A percentile compares a stretch with the other conserved stretches of the same genome.
These are phyloP conservation scores for Watsonalla binaria DNA, from an alignment of 2,888 invertebrate species.

Conservation along the genomic window DNA sequence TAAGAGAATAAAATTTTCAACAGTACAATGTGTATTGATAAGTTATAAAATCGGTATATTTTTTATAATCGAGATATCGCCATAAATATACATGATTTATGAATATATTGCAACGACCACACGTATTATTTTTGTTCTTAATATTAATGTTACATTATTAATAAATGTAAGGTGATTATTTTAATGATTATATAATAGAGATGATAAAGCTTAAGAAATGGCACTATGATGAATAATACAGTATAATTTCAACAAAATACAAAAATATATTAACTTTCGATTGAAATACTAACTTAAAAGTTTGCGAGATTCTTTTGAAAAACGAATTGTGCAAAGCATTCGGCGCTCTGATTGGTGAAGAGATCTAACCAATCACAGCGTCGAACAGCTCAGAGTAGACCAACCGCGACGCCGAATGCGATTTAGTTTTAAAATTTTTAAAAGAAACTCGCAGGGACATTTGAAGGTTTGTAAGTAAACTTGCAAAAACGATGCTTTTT, in stretches of 20 bases:
- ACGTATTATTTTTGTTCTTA: conserved; percentile 12
- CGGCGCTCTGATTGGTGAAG: no score
- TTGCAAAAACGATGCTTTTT: no score
- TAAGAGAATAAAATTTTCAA: conserved; percentile 3
- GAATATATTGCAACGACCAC: conserved; percentile 14
- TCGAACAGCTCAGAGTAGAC: no score
- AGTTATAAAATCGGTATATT: not conserved
- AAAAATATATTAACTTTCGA: conserved; percentile 7
- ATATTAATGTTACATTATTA: not conserved
- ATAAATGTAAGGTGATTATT: not conserved
- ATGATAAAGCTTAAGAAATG: conserved; percentile 25
- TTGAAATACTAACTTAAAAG: no score
- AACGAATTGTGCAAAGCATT: no score
- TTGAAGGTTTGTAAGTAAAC: no score
- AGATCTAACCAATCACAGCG: no score
- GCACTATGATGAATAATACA: conserved; percentile 22
- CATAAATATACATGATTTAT: not conserved
- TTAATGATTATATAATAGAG: not conserved
- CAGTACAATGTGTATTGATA: conserved; percentile 15
- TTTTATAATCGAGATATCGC: not conserved
- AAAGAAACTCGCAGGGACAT: no score
- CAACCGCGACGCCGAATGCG: no score
- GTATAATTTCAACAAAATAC: conserved; percentile 8
- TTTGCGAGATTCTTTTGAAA: no score
- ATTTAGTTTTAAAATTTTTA: no score